A percentile compares a stretch with the other conserved stretches of the same genome.
Conservation (phyloP, 2,113 vertebrate species). For the Pithys albifrons region DNA sequence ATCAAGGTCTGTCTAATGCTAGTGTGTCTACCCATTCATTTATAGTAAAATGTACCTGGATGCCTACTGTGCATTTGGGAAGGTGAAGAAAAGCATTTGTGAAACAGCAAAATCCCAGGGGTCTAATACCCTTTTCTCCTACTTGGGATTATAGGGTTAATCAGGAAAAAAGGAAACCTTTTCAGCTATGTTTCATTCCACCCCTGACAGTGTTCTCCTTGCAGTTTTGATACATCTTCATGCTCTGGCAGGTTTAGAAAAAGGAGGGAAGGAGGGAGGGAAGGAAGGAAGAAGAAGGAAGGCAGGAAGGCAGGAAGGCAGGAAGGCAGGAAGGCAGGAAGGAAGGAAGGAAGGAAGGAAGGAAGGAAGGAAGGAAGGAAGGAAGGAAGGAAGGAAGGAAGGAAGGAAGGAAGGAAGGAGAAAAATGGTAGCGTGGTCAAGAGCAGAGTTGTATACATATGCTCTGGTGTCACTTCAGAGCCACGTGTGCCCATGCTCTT, state of each 20-base stretch:
- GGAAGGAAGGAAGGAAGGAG: not conserved
- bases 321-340: not conserved
- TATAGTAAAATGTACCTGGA: not conserved
- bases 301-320: not conserved
- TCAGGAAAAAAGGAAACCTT: not conserved
- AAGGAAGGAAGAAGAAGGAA: not conserved
- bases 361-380: not conserved
- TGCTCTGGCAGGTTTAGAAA: not conserved
- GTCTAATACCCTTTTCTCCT: not conserved
- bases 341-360: not conserved
- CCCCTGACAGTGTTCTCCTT: not conserved
- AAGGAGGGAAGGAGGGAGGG: not conserved
- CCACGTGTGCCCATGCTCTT: not conserved
- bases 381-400: not conserved
- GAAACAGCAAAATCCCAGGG: not conserved
- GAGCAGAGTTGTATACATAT: accelerated
- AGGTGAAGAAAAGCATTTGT: not conserved
- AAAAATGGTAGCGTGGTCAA: not conserved
- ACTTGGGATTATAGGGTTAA: not conserved
- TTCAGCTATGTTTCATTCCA: not conserved
- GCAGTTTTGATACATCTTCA: not conserved
- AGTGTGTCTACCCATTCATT: not conserved
- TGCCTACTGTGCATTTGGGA: not conserved
- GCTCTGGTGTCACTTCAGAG: not conserved
- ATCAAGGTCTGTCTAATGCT: not conserved